These are phyloP conservation scores for Numenius phaeopus DNA, from an alignment of 2,797 vertebrate genomes.

Conservation along the genomic window DNA sequence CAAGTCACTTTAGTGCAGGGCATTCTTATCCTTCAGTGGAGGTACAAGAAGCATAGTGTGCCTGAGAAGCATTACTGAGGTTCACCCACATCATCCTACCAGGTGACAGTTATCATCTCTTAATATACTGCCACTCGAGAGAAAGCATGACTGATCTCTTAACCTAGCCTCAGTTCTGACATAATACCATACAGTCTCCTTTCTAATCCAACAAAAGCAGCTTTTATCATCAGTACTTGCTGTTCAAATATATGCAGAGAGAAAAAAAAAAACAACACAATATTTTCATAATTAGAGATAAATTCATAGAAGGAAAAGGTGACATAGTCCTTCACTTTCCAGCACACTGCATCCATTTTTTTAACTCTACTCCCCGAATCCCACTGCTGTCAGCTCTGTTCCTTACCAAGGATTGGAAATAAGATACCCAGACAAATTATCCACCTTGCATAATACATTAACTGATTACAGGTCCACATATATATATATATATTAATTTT, in stretches of 20 bases:
- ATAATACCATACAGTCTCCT: not conserved
- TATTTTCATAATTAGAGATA: not conserved
- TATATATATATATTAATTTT: too few species aligned
- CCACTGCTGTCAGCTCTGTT: not conserved
- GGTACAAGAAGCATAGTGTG: not conserved
- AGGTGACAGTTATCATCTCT: not conserved
- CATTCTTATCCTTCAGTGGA: not conserved
- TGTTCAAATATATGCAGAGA: not conserved
- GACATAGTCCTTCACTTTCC: not conserved
- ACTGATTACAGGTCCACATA: accelerated
- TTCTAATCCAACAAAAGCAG: not conserved
- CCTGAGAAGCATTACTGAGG: not conserved
- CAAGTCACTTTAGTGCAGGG: not conserved
- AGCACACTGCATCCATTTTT: accelerated
- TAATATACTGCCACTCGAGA: not conserved
- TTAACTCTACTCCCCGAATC: not conserved
- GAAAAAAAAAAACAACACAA: not conserved
- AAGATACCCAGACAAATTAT: not conserved
- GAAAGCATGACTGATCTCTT: not conserved
- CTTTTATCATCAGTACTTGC: not conserved
- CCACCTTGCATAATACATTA: not conserved
- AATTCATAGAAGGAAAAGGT: not conserved
- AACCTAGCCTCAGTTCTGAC: not conserved
- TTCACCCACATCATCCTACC: not conserved
- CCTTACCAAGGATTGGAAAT: not conserved